Evolutionary conservation across 2,797 vertebrate species (phyloP).

Genomic region (Centroberyx gerrardi): DNA sequence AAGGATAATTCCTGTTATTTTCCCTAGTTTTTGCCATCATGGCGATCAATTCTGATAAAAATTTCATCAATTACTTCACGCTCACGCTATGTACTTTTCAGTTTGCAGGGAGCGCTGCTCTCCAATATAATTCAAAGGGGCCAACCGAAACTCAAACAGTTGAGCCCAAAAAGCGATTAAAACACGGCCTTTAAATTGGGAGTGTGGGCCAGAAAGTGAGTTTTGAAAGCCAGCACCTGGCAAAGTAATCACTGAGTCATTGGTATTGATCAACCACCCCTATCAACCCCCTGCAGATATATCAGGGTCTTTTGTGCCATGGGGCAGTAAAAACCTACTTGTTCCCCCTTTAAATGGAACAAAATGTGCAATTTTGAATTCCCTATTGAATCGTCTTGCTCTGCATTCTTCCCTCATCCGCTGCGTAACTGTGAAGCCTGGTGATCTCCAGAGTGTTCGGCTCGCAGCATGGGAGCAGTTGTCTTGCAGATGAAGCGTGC

Average conservation of each 20-base stretch:
- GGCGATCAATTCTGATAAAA: slow-evolving; percentile 11
- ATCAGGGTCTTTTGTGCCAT: background rate
- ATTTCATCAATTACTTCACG: background rate
- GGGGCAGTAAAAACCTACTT: slow-evolving; percentile 10
- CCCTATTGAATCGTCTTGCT: slow-evolving; percentile 4
- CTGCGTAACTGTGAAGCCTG: slow-evolving; percentile 16
- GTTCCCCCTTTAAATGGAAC: slow-evolving; percentile 10
- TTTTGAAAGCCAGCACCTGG: background rate
- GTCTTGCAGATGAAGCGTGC: background rate
- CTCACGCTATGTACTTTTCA: background rate
- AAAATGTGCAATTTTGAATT: slow-evolving; percentile 22
- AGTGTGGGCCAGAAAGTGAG: background rate
- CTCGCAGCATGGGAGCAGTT: slow-evolving; percentile 11
- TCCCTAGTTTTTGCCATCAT: slow-evolving; percentile 13
- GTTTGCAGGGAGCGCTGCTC: background rate
- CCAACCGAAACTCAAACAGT: no score
- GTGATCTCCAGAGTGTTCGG: slow-evolving; percentile 28
- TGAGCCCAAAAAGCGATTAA: background rate
- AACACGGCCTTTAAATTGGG: background rate
- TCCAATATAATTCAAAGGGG: no score
- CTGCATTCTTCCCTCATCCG: slow-evolving; percentile 9
- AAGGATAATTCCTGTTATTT: slow-evolving; percentile 13
- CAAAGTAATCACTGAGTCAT: background rate
- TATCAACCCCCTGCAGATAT: no score
- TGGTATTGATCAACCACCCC: background rate